phyloP scores from a whole-genome alignment of 2,113 vertebrate genomes.

The Sylvia atricapilla region DNA sequence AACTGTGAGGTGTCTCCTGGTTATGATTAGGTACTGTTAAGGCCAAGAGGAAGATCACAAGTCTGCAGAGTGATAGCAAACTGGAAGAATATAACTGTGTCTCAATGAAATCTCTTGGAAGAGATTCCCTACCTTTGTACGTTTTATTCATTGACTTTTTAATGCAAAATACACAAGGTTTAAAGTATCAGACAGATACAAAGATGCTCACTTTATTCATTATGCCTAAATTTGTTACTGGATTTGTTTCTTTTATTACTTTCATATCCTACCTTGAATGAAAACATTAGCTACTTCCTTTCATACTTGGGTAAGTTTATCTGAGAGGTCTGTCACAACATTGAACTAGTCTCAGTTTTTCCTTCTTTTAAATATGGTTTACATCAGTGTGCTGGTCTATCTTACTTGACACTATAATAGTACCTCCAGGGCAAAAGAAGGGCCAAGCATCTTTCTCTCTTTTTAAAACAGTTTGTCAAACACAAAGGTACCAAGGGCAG shows the following conservation, averaged over 20 bases:
- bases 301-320: not conserved
- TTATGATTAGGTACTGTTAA: not conserved
- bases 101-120: not conserved
- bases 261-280: not conserved
- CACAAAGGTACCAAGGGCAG: not conserved
- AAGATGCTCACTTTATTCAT: not conserved
- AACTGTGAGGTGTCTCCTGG: not conserved
- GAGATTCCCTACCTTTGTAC: not conserved
- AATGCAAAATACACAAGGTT: not conserved
- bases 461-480: not conserved
- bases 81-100: not conserved
- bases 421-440: not conserved
- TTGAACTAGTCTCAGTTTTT: not conserved
- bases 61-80: not conserved
- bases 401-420: not conserved
- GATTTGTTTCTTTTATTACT: not conserved
- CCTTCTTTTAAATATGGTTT: not conserved
- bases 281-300: not conserved
- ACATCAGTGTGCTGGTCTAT: not conserved
- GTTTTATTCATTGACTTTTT: not conserved
- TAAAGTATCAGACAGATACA: not conserved
- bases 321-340: not conserved
- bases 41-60: not conserved
- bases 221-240: not conserved
- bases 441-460: not conserved